Conservation (phyloP, 2,113 vertebrate species). For the Pseudorhombus dupliciocellatus region DNA sequence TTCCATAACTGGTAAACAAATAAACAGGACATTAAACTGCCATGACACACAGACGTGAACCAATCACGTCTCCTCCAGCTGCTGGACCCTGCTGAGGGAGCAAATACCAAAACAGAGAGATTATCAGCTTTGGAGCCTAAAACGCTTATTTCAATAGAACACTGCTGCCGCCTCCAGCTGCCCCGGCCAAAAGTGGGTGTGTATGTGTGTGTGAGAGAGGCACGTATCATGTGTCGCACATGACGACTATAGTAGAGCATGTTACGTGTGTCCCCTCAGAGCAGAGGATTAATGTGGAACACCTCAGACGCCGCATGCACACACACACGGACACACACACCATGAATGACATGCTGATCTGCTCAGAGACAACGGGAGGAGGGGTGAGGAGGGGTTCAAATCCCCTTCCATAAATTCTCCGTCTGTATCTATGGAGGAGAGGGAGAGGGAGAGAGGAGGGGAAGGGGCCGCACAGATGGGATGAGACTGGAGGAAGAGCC, state of each 20-base stretch:
- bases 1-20: conserved; percentile 30
- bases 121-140: conserved; percentile 74
- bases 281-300: conserved; percentile 55
- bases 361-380: conserved; percentile 50
- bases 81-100: conserved; percentile 42
- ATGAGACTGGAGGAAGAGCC: conserved; percentile 1
- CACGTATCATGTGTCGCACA: conserved; percentile 41
- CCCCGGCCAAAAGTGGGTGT: conserved; percentile 46
- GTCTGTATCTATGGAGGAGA: conserved; percentile 45
- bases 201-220: conserved; percentile 34
- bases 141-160: conserved; percentile 62
- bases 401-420: conserved; percentile 39
- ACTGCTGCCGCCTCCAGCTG: conserved; percentile 42
- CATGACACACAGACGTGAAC: conserved; percentile 30
- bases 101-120: conserved; percentile 74
- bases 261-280: conserved; percentile 28
- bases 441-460: conserved; percentile 10
- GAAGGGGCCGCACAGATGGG: conserved; percentile 4
- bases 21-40: conserved; percentile 20
- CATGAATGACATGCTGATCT: conserved; percentile 49
- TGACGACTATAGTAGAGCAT: conserved; percentile 27
- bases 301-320: not conserved
- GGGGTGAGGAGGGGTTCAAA: conserved; percentile 39
- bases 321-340: conserved; percentile 26
- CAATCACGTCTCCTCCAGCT: conserved; percentile 44